Base-by-base conservation (phyloP, 2,113 vertebrate species). In the Peucedramus taeniatus region DNA sequence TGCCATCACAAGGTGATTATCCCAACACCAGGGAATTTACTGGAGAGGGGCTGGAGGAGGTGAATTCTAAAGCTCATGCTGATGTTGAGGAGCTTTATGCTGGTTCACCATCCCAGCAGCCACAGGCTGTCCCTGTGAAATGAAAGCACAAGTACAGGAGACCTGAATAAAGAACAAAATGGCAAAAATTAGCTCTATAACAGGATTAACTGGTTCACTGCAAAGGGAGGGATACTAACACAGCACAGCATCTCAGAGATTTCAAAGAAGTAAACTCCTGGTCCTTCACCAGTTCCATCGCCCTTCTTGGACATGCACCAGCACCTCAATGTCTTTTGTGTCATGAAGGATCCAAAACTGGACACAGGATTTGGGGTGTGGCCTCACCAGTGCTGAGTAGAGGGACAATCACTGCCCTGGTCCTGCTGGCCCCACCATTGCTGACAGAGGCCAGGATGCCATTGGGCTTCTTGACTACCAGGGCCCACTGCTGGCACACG, bases 1-100 rank as follows among this genome's bases (percentile, higher is more conserved):
- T 68, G 22, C 47, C 31, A 37, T 30, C 5, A 2, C 68, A 54
- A 24, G 24, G n/a, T 31, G 68, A 64, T 54, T 54, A 69, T 54
- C 54, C 39, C 68, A 89, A 20, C 27, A 24, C 53, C 59, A 23
- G 26, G 28, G 54, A 56, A 80, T 50, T n/a, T n/a, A n/a, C 28
- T n/a, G 3, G 4, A 8, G 3, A 14, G 15, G 4, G 11, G 10
- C 30, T 28, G 45, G 21, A 17, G 6, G 18, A 9, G 0, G 1
- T 39, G 27, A 33, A 64, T 72, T 21, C 37, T 61, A 64, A 68
- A 80, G 35, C 49, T 64, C 0, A 0, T 21, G 23, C 20, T 64
- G 59, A n/a, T 30, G 14, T 44, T 65, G 30, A 31, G 49, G 45
- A 94, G 56, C 9, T 69, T 90, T 56, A 35, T 42, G 11, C n/a